Evolutionary conservation across 2,797 vertebrate species (phyloP).

Genomic region (Threskiornis aethiopicus): DNA sequence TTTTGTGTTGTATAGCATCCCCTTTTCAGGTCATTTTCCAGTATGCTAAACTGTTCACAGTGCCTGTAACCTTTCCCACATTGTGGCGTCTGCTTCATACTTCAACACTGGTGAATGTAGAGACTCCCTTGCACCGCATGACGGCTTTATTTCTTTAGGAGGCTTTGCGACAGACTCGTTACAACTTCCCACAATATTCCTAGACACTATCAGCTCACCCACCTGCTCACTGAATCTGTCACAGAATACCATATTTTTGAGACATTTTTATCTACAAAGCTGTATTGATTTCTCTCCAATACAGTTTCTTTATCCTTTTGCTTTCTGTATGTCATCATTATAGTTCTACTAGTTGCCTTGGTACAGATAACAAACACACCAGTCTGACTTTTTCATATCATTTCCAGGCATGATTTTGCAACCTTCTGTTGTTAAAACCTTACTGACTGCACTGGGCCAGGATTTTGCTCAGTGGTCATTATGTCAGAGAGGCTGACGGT

Average conservation of each 20-base stretch:
- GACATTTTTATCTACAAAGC: not conserved
- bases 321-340: not conserved
- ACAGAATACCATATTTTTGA: not conserved
- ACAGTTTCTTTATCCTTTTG: not conserved
- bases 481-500: not conserved
- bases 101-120: not conserved
- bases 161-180: not conserved
- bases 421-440: not conserved
- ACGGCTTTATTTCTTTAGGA: not conserved
- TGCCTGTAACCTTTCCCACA: not conserved
- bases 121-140: rapidly evolving
- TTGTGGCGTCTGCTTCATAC: not conserved
- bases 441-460: not conserved
- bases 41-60: not conserved
- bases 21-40: not conserved
- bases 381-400: not conserved
- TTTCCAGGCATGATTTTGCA: not conserved
- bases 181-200: not conserved
- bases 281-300: not conserved
- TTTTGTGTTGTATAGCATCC: not conserved
- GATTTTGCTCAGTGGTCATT: not conserved
- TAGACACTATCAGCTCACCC: not conserved
- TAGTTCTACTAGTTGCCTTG: not conserved
- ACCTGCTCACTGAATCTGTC: not conserved
- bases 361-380: not conserved